Evolutionary conservation across 2,797 vertebrate species (phyloP), one percentile per base, ranked within the genome.

Genomic region (Gymnoscopelus microlampas): DNA sequence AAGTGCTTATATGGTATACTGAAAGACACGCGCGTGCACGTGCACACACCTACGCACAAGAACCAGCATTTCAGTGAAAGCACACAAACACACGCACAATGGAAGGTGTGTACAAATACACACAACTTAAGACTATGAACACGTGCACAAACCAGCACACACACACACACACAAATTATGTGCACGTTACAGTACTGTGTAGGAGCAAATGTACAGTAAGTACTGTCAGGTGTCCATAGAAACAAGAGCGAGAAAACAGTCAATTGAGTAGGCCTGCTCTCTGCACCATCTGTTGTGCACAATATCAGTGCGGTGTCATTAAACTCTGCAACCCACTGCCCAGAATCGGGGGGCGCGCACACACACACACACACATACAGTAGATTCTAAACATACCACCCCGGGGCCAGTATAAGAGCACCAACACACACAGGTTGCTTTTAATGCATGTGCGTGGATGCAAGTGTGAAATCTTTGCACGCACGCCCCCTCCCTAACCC

Each of bases 401-500:
- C 39, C 39, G 9, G 9, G 39, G 8, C 39, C 39, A 44, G 2
- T 9, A 44, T 9, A 44, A 44, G 39, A 2, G 3, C 29, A 54
- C 26, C 14, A 29, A 15, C 50, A 65, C 50, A 67, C 23, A 58
- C 55, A 57, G 6, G 19, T 63, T 63, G 60, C 44, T 3, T 10
- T 54, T 54, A 11, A 48, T 19, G 44, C 44, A 32, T 51, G 47
- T 14, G 48, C 8, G 61, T 63, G 61, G 13, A 29, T 39, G 53
- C 53, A 47, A 53, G 60, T 5, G 63, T 51, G 35, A 48, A 56
- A 53, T 67, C 62, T 70, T 58, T 69, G 67, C 2, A 66, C 70
- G 78, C 73, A 70, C 13, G 39, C 63, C 74, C 71, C 68, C 81
- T 76, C 68, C 63, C 61, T 39, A 26, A 44, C 29, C 51, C 50